These are phyloP conservation scores for Sarcoramphus papa DNA, from an alignment of 2,797 vertebrate genomes.

Conservation along the genomic window DNA sequence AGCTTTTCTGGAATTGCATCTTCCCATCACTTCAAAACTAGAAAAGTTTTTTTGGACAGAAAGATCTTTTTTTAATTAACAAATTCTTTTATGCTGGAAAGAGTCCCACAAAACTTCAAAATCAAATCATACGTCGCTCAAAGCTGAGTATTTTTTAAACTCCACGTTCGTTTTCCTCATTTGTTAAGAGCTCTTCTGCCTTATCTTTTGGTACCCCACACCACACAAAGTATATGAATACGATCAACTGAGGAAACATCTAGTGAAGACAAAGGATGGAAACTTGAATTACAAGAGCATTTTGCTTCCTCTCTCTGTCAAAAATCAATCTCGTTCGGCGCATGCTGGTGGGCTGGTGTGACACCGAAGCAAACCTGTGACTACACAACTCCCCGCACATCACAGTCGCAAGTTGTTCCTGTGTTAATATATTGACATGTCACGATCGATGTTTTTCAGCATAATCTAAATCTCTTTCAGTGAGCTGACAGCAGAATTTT, in stretches of 20 bases:
- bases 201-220: not conserved
- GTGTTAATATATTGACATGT: rapidly evolving
- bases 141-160: not conserved
- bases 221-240: not conserved
- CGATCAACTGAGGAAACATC: not conserved
- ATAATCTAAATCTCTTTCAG: not conserved
- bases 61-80: not conserved
- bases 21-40: not conserved
- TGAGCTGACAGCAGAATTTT: not conserved
- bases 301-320: not conserved
- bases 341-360: not conserved
- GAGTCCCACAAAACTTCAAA: not conserved
- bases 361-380: not conserved
- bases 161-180: not conserved
- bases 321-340: rapidly evolving
- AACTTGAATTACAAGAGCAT: not conserved
- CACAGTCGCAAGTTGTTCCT: not conserved
- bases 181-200: not conserved
- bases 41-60: not conserved
- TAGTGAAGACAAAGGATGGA: not conserved
- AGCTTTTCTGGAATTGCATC: not conserved
- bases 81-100: not conserved
- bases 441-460: not conserved
- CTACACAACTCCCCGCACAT: not conserved
- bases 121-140: rapidly evolving